Evolutionary conservation across 2,113 vertebrate species (phyloP).

Genomic region (Scophthalmus maximus): DNA sequence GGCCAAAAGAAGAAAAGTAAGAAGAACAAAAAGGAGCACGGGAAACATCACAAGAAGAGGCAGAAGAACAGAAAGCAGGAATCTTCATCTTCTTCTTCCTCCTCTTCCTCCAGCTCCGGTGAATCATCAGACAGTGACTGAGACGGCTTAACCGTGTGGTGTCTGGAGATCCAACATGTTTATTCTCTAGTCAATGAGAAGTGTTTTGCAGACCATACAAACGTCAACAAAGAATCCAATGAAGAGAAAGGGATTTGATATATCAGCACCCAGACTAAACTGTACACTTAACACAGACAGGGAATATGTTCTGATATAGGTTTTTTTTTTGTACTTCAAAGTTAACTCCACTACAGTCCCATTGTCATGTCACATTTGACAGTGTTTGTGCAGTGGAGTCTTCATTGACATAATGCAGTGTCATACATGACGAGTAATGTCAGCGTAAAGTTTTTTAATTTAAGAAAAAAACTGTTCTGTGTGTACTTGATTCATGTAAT

Average conservation of each 20-base stretch:
- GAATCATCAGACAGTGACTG: constrained; percentile 87
- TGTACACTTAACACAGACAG: not conserved
- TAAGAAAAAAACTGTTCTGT: no score
- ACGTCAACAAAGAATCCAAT: not conserved
- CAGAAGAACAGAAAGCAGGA: constrained; percentile 84
- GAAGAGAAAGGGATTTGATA: not conserved
- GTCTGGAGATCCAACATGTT: not conserved
- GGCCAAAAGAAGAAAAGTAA: constrained; percentile 92
- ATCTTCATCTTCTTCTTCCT: constrained; percentile 80
- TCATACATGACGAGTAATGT: not conserved
- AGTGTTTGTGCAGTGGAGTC: not conserved
- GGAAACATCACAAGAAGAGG: constrained; percentile 89
- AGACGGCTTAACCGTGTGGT: constrained; percentile 33
- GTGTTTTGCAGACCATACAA: not conserved
- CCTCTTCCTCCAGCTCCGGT: constrained; percentile 82
- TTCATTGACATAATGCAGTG: not conserved
- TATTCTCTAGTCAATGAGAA: not conserved
- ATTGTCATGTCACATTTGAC: not conserved
- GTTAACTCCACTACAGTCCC: not conserved
- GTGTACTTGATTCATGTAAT: not conserved
- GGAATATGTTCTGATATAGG: not conserved
- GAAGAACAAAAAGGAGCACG: constrained; percentile 86
- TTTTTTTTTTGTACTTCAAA: not conserved
- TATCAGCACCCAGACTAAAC: not conserved
- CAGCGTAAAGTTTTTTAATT: no score